A percentile compares a stretch with the other conserved stretches of the same genome.
Conservation (phyloP, 2,888 invertebrate species). For the Hirtodrosophila cameraria region DNA sequence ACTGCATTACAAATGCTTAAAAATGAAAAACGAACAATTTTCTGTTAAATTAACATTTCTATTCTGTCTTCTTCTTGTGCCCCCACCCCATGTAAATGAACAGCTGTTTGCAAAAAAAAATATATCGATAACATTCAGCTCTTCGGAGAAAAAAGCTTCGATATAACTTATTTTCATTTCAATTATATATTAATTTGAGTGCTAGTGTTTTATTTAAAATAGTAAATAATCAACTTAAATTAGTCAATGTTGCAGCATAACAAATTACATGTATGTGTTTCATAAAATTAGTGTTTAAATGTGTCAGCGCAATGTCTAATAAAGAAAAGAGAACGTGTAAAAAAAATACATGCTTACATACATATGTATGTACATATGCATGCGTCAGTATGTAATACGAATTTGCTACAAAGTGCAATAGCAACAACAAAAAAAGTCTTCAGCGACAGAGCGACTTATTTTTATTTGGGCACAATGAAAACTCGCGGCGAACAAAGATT, state of each 20-base stretch:
- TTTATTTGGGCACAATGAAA: constrained; percentile 47
- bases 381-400: constrained; percentile 44
- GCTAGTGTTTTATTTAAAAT: constrained; percentile 51
- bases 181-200: constrained; percentile 62
- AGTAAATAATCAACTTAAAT: constrained; percentile 24
- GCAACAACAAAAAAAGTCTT: constrained; percentile 40
- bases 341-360: constrained; percentile 12
- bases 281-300: constrained; percentile 6
- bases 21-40: no score
- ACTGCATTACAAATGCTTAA: no score
- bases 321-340: constrained; percentile 41
- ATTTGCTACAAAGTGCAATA: constrained; percentile 42
- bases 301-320: constrained; percentile 6
- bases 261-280: constrained; percentile 47
- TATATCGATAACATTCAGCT: no score
- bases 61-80: no score
- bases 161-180: constrained; percentile 74
- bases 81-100: no score
- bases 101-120: no score
- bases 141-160: no score
- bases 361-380: constrained; percentile 23
- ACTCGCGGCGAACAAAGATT: constrained; percentile 56
- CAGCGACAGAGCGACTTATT: constrained; percentile 39
- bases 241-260: constrained; percentile 34
- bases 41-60: no score